Conservation (phyloP, 2,888 invertebrate species). For the Phrixothrix hirtus region DNA sequence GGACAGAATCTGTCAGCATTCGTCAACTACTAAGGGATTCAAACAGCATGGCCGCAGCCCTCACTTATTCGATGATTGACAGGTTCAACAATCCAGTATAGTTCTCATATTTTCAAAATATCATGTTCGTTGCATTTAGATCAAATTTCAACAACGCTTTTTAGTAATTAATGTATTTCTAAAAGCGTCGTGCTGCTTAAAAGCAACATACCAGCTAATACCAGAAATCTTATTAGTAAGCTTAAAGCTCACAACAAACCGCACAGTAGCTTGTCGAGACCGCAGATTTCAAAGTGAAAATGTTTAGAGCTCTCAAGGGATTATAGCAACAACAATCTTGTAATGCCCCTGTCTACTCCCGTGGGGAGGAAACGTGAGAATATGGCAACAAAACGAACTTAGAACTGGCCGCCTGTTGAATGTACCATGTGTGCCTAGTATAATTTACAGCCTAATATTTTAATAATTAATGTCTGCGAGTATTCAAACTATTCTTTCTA, state of each 20-base stretch:
- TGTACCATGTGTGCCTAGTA: conserved; percentile 35
- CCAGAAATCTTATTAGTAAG: conserved; percentile 29
- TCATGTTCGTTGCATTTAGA: conserved; percentile 29
- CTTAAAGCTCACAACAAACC: conserved; percentile 41
- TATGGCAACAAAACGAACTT: conserved; percentile 46
- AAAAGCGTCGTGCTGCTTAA: neutral
- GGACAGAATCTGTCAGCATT: conserved; percentile 48
- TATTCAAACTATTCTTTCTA: no score
- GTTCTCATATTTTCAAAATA: conserved; percentile 48
- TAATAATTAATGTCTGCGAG: neutral
- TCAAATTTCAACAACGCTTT: neutral
- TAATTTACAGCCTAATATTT: conserved; percentile 32
- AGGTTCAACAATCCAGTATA: conserved; percentile 52
- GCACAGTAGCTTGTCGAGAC: conserved; percentile 44
- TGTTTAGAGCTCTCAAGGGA: conserved; percentile 51
- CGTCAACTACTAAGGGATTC: conserved; percentile 51
- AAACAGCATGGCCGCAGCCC: conserved; percentile 52
- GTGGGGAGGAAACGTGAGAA: conserved; percentile 50
- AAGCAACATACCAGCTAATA: conserved; percentile 8
- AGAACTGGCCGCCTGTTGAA: conserved; percentile 52
- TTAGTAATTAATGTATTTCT: neutral
- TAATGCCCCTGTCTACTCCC: conserved; percentile 46
- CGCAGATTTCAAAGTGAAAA: conserved; percentile 51
- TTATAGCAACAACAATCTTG: conserved; percentile 54
- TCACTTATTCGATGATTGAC: conserved; percentile 52